phyloP scores from a whole-genome alignment of 2,888 invertebrate species.

The Philhelius pedissequus region DNA sequence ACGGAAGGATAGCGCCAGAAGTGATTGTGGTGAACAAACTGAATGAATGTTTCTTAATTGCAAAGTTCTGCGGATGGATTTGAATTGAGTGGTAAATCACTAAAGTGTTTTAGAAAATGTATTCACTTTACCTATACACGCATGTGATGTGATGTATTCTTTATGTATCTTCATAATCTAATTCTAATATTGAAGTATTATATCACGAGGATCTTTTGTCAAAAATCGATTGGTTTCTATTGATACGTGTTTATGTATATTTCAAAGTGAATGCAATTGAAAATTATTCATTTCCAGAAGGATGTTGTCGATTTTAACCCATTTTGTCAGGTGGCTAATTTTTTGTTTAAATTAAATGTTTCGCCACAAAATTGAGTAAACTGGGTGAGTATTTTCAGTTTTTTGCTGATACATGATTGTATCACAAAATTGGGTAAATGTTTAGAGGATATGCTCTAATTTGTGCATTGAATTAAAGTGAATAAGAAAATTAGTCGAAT shows the following conservation, averaged over 20 bases:
- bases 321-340: neutral
- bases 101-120: neutral
- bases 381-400: neutral
- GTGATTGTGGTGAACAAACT: slow-evolving; percentile 47
- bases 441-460: too few species aligned
- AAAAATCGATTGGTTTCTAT: neutral
- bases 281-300: neutral
- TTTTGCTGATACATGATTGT: neutral
- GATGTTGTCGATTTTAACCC: neutral
- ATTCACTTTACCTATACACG: neutral
- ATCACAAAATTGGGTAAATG: too few species aligned
- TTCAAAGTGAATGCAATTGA: neutral
- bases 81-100: slow-evolving; percentile 13
- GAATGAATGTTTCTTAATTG: slow-evolving; percentile 51
- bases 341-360: neutral
- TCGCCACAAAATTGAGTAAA: neutral
- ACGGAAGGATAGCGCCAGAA: neutral
- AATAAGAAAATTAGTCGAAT: too few species aligned
- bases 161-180: neutral
- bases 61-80: slow-evolving; percentile 38
- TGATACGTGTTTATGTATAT: neutral
- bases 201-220: neutral
- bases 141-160: neutral
- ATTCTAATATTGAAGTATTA: neutral
- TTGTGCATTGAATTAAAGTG: too few species aligned